A percentile compares a stretch with the other conserved stretches of the same genome.
Conservation (phyloP, 2,888 invertebrate genomes). For the Drosophila glabriapex region DNA sequence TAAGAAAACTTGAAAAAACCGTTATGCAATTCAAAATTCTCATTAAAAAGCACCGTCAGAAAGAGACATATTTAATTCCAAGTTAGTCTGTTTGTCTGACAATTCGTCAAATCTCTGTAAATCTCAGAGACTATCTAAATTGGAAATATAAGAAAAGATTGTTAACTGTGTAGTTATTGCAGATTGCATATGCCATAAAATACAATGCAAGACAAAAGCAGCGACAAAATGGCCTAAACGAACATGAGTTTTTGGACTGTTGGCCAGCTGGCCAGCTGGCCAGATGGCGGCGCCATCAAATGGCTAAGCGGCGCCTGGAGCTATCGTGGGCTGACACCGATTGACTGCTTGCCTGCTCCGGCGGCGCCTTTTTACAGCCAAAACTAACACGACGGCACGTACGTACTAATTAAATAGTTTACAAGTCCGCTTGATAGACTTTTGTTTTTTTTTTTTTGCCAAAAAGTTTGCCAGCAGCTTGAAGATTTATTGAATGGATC, state of each 20-base stretch:
- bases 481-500: constrained; percentile 58
- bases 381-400: constrained; percentile 71
- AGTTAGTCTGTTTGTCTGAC: background rate
- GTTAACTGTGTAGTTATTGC: constrained; percentile 18
- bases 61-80: background rate
- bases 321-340: constrained; percentile 62
- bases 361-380: constrained; percentile 77
- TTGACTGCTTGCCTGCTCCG: constrained; percentile 38
- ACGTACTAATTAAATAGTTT: constrained; percentile 80
- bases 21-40: background rate
- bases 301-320: constrained; percentile 66
- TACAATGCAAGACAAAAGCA: constrained; percentile 38
- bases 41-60: background rate
- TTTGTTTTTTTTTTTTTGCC: constrained; percentile 17
- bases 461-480: constrained; percentile 10
- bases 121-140: background rate
- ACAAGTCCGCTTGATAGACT: constrained; percentile 72
- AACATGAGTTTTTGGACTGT: constrained; percentile 26
- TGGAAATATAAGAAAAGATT: background rate
- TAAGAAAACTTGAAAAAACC: background rate
- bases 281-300: constrained; percentile 73
- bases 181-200: constrained; percentile 55
- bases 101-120: background rate
- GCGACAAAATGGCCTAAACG: constrained; percentile 22
- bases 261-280: constrained; percentile 42